Evolutionary conservation across 2,797 vertebrate genomes (phyloP).

Genomic region (Valencia hispanica): DNA sequence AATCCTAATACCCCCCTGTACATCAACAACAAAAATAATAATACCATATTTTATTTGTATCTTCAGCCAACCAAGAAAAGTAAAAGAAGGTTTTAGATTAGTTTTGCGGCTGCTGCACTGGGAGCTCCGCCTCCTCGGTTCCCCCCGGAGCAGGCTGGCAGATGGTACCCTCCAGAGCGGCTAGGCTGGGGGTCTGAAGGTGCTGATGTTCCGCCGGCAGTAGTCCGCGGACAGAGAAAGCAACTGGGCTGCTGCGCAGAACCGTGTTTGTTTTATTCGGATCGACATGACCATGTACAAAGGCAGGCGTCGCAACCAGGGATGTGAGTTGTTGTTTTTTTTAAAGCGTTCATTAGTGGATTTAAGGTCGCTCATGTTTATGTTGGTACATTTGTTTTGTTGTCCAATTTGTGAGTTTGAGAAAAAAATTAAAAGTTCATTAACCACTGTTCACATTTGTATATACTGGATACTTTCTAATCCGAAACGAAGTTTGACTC

Average conservation of each 20-base stretch:
- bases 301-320: constrained; percentile 75
- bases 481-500: constrained; percentile 11
- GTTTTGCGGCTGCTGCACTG: neutral
- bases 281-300: constrained; percentile 72
- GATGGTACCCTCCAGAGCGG: constrained; percentile 72
- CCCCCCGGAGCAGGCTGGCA: constrained; percentile 43
- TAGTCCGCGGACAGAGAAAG: constrained; percentile 19
- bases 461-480: constrained; percentile 3
- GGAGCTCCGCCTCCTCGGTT: constrained; percentile 9
- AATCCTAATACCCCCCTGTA: neutral
- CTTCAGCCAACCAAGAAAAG: neutral
- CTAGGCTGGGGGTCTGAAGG: constrained; percentile 37
- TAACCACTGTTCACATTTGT: neutral
- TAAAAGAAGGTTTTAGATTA: neutral
- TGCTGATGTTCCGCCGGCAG: constrained; percentile 14
- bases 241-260: constrained; percentile 1
- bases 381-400: neutral
- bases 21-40: neutral
- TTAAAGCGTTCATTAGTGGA: no score
- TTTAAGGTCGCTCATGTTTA: neutral
- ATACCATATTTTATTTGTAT: neutral
- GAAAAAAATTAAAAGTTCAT: constrained; percentile 14
- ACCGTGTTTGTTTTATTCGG: neutral
- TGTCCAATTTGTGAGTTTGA: neutral
- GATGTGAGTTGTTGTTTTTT: constrained; percentile 72